Conservation (phyloP, 2,113 vertebrate species). For the Clarias batrachus region DNA sequence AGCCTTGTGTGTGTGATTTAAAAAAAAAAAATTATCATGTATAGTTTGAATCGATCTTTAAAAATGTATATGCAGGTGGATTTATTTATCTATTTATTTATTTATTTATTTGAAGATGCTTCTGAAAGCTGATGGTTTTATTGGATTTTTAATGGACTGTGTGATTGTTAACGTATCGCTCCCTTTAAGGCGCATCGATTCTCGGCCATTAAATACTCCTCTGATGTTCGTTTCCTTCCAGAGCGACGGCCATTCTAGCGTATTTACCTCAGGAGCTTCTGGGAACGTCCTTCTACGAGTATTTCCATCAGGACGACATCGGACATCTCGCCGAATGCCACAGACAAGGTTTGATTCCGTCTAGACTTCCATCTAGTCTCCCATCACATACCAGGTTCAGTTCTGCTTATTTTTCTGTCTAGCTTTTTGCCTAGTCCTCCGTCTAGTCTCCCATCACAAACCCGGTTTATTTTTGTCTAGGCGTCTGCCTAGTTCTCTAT, state of each 20-base stretch:
- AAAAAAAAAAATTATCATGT: no score
- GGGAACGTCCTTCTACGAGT: constrained; percentile 97
- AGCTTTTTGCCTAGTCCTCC: no score
- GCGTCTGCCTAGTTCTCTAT: no score
- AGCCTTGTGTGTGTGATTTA: no score
- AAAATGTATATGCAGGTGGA: background rate
- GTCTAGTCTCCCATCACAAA: no score
- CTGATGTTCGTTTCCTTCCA: constrained; percentile 52
- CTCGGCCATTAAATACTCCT: background rate
- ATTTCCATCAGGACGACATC: constrained; percentile 98
- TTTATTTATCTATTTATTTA: no score
- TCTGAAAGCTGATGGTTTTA: background rate
- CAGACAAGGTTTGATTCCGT: constrained; percentile 82
- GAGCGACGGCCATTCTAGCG: constrained; percentile 95
- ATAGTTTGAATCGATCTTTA: background rate
- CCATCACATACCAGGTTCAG: no score
- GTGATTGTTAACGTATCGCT: background rate
- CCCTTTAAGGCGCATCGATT: background rate
- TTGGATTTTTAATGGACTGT: constrained; percentile 1
- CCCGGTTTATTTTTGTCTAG: no score
- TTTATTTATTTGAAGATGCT: no score
- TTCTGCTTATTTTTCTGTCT: no score
- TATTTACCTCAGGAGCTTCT: constrained; percentile 97
- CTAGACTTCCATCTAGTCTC: no score
- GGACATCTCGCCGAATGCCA: constrained; percentile 94